Evolutionary conservation across 2,888 invertebrate genomes (phyloP).

Genomic region (Sinelater perroti): DNA sequence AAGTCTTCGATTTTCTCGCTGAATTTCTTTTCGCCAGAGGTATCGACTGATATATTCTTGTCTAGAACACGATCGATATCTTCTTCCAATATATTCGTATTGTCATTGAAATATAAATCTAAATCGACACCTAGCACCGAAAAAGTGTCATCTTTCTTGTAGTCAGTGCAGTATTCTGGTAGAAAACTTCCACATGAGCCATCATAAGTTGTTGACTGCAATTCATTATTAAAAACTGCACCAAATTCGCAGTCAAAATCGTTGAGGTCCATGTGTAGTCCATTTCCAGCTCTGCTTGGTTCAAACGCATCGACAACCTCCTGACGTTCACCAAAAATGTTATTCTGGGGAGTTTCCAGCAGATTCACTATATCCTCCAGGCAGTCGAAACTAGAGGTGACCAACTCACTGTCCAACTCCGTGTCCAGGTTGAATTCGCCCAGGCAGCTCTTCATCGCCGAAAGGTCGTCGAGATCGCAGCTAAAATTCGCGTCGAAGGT

Average conservation of each 20-base stretch:
- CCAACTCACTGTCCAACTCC: slow-evolving; percentile 4
- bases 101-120: slow-evolving; percentile 46
- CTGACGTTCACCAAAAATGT: slow-evolving; percentile 25
- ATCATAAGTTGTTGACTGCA: background rate
- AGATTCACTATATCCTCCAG: slow-evolving; percentile 34
- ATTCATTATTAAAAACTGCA: slow-evolving; percentile 11
- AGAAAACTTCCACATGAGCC: slow-evolving; percentile 1
- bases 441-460: slow-evolving; percentile 10
- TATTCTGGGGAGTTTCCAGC: slow-evolving; percentile 35
- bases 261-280: slow-evolving; percentile 19
- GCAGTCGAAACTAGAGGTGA: slow-evolving; percentile 26
- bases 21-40: slow-evolving; percentile 21
- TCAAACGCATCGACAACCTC: slow-evolving; percentile 17
- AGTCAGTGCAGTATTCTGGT: background rate
- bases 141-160: slow-evolving; percentile 22
- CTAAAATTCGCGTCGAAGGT: background rate
- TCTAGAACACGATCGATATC: slow-evolving; percentile 43
- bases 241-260: slow-evolving; percentile 25
- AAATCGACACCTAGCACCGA: slow-evolving; percentile 54
- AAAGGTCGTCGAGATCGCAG: background rate
- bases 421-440: slow-evolving; percentile 21
- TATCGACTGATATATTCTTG: slow-evolving; percentile 20
- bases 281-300: background rate
- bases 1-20: slow-evolving; percentile 45
- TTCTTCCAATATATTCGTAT: slow-evolving; percentile 43